Evolutionary conservation across 2,888 invertebrate species (phyloP).

Genomic region (Unio pictorum): DNA sequence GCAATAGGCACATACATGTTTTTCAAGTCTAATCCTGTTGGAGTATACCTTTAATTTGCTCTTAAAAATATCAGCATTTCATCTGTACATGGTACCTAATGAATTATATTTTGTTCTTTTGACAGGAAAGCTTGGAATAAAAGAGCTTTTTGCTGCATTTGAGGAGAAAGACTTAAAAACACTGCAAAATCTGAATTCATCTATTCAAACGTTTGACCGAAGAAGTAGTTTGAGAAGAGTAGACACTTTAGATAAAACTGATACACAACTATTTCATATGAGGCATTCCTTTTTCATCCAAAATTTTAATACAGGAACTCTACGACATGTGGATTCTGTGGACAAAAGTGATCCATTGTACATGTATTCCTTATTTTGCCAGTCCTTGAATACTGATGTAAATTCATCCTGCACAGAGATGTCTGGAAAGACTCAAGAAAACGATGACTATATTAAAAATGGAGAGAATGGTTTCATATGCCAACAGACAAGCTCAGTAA

Average conservation of each 20-base stretch:
- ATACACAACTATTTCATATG: conserved; percentile 26
- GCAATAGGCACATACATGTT: too few species aligned
- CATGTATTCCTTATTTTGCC: conserved; percentile 35
- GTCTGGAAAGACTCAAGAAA: background rate
- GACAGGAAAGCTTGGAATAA: conserved; percentile 23
- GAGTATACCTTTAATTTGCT: too few species aligned
- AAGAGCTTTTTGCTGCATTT: conserved; percentile 46
- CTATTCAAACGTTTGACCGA: conserved; percentile 24
- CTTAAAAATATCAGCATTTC: too few species aligned
- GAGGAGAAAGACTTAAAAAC: conserved; percentile 44
- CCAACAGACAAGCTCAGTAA: too few species aligned
- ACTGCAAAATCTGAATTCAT: conserved; percentile 22
- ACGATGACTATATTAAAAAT: background rate
- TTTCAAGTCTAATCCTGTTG: too few species aligned
- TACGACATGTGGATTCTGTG: conserved; percentile 44
- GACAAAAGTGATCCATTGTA: conserved; percentile 53
- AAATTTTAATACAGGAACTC: conserved; percentile 42
- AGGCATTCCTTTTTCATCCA: conserved; percentile 44
- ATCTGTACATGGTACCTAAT: too few species aligned
- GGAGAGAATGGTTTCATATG: too few species aligned
- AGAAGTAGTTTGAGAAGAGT: conserved; percentile 19
- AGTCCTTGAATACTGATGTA: too few species aligned
- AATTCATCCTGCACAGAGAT: background rate
- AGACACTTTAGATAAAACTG: conserved; percentile 42
- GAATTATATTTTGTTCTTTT: too few species aligned